These are phyloP conservation scores for Apodemus agrarius DNA, from an alignment of 2,797 vertebrate genomes.

Conservation along the genomic window DNA sequence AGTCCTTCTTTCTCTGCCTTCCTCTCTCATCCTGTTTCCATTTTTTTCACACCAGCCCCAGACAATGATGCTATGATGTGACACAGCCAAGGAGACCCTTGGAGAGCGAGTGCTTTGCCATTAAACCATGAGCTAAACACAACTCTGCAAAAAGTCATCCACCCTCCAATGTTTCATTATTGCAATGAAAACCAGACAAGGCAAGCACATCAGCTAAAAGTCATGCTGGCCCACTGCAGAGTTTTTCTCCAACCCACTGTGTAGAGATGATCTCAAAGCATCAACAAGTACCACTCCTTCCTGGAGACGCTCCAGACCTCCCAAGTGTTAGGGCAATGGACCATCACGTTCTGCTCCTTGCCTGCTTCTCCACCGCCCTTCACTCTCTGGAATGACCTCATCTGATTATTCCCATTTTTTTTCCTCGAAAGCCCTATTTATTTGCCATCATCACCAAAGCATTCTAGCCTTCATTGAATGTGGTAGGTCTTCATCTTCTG, in stretches of 20 bases:
- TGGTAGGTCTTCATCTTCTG: neutral
- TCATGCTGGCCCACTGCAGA: neutral
- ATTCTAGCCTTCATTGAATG: neutral
- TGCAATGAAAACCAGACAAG: neutral
- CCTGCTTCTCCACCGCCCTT: neutral
- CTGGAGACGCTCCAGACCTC: neutral
- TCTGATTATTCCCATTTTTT: neutral
- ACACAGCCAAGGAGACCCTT: neutral
- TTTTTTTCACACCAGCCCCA: neutral
- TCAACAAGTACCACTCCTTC: neutral
- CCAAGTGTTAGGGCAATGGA: neutral
- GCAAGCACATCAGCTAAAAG: neutral
- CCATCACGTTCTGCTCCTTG: accelerated
- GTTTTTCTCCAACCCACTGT: neutral
- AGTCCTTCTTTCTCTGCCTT: neutral
- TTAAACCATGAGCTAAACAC: neutral
- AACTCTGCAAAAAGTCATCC: neutral
- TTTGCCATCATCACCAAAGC: neutral
- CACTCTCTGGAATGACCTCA: neutral
- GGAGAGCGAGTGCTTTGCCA: neutral
- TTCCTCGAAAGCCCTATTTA: neutral
- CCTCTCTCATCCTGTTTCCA: neutral
- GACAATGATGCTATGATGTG: neutral
- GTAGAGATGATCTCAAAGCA: neutral
- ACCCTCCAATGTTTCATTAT: neutral